Percentiles rank a stretch among this genome's conserved stretches.
These are phyloP conservation scores for Cryptoprocta ferox DNA, from an alignment of 2,797 vertebrate species.

Conservation along the genomic window DNA sequence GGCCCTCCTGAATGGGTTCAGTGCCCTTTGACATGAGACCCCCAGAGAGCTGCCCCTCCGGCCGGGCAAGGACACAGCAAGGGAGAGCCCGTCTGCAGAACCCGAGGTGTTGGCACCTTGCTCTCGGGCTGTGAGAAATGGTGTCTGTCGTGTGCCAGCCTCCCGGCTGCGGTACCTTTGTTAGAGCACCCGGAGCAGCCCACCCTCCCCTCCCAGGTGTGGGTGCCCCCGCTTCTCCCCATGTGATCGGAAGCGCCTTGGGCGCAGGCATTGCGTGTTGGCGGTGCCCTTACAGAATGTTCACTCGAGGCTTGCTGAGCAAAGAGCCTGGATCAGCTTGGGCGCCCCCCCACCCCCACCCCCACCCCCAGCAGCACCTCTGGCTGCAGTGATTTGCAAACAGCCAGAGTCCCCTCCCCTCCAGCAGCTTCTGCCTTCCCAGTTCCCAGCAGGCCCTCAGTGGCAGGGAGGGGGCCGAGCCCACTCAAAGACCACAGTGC, in stretches of 20 bases:
- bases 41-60: not conserved
- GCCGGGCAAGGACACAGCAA: not conserved
- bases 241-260: not conserved
- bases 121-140: not conserved
- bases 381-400: not conserved
- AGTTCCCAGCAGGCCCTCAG: not conserved
- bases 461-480: rapidly evolving
- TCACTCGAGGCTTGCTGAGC: rapidly evolving
- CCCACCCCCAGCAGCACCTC: not conserved
- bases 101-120: not conserved
- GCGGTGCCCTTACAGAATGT: not conserved
- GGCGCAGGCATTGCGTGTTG: not conserved
- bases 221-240: not conserved
- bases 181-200: rapidly evolving
- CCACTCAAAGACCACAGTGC: not conserved
- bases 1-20: not conserved
- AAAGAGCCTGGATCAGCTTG: too few relatives aligned
- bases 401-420: not conserved
- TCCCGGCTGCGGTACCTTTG: not conserved
- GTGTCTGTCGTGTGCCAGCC: not conserved
- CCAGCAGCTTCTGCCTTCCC: not conserved
- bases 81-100: not conserved
- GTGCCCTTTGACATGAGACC: not conserved
- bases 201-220: not conserved
- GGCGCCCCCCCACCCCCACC: not conserved